Percentiles rank a stretch among this genome's conserved stretches.
phyloP scores from a whole-genome alignment of 2,888 invertebrate genomes.

The Branchipolynoe longqiensis region DNA sequence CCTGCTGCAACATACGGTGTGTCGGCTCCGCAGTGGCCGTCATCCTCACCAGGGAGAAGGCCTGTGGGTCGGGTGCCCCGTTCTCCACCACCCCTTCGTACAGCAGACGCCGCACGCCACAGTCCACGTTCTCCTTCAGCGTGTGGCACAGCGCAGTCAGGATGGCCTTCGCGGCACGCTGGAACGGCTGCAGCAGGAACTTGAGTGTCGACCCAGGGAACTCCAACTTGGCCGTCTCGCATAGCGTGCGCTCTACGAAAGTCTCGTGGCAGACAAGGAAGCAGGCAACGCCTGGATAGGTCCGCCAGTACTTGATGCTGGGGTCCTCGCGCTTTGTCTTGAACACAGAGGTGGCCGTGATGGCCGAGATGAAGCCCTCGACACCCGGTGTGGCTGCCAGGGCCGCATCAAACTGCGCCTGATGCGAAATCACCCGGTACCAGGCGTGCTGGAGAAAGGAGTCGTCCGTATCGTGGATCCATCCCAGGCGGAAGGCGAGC shows the following conservation, averaged over 20 bases:
- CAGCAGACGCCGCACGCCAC: constrained; percentile 11
- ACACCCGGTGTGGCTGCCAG: constrained; percentile 1
- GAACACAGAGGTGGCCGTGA: constrained; percentile 42
- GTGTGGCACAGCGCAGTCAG: background rate
- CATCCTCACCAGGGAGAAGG: background rate
- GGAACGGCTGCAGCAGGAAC: constrained; percentile 40
- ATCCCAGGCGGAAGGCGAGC: constrained; percentile 23
- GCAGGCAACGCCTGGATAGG: constrained; percentile 24
- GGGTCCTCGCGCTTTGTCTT: background rate
- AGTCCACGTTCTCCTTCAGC: constrained; percentile 21
- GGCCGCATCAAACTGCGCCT: background rate
- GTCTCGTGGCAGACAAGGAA: constrained; percentile 14
- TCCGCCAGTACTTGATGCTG: background rate
- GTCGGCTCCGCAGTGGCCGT: background rate
- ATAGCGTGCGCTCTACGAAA: background rate
- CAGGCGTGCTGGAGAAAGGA: background rate
- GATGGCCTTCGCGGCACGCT: constrained; percentile 2
- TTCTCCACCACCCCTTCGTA: background rate
- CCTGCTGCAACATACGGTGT: background rate
- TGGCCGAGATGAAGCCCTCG: background rate
- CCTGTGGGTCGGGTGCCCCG: background rate
- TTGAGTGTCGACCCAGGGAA: constrained; percentile 2
- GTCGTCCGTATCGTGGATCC: constrained; percentile 28
- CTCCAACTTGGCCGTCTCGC: background rate
- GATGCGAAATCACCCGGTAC: background rate